Base-by-base conservation (phyloP, 2,797 vertebrate species). In the Holocentrus rufus region DNA sequence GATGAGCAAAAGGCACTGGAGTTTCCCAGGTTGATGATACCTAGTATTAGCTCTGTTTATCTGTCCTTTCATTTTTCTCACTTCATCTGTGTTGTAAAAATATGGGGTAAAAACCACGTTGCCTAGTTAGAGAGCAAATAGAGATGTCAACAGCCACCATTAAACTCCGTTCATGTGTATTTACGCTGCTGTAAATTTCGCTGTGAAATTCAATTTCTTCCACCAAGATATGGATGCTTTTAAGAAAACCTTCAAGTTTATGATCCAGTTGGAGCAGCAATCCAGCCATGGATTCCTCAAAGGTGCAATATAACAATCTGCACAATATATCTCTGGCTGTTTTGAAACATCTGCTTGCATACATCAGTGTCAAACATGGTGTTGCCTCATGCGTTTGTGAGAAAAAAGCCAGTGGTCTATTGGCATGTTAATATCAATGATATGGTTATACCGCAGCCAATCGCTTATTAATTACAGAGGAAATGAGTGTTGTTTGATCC, bases 241-340 rank as follows among this genome's bases (percentile, higher is more conserved):
- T 46, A 82, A 74, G 75, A 84, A 90, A 90, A 83, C 81, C 74
- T 71, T 64, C 36, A 66, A 63, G 77, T 91, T 91, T 89, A 87
- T 76, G 85, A 85, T 85, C 74, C 83, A 71, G 72, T 69, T 70
- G 72, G 79, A 88, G 80, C 66, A 7, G 46, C 85, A 85, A 86
- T 81, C 84, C 75, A 88, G 73, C 80, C 67, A 69, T 79, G 77
- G 81, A 82, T 84, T 74, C 69, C 87, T 88, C 86, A 2, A 72
- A 17, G 75, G 87, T 87, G 53, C 82, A 90, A 84, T 90, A 87
- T 86, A 90, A 85, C 88, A 87, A 87, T 83, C 74, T 81, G 81
- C 78, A 69, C 85, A 72, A 80, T 87, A 90, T 86, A 92, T 87
- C 86, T 85, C 34, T 42, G 46, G 47, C 78, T 80, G 85, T 82